Percentiles rank a stretch among this genome's conserved stretches.
phyloP scores from a whole-genome alignment of 2,113 vertebrate species.

The Perccottus glenii region DNA sequence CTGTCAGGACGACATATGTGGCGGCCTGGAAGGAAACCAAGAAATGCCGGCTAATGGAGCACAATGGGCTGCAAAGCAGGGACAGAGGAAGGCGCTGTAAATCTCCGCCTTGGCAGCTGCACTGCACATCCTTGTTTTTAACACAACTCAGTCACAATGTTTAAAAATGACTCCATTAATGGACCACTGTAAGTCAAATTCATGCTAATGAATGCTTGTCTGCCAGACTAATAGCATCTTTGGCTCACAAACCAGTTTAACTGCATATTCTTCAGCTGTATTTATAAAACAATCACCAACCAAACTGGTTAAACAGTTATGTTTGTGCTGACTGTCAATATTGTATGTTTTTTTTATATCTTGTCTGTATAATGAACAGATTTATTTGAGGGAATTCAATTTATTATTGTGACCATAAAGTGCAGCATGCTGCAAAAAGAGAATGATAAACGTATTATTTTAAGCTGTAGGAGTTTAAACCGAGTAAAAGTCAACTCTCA shows the following conservation, averaged over 20 bases:
- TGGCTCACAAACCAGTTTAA: neutral
- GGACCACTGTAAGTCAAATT: neutral
- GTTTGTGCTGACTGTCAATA: neutral
- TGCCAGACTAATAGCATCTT: neutral
- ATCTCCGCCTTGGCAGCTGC: conserved; percentile 9
- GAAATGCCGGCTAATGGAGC: neutral
- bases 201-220: neutral
- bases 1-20: conserved; percentile 42
- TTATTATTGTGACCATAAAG: neutral
- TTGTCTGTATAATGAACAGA: neutral
- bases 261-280: no score
- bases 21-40: conserved; percentile 26
- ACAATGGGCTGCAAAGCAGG: conserved; percentile 6
- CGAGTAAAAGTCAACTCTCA: neutral
- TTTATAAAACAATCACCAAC: no score
- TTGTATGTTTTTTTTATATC: neutral
- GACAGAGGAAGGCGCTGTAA: conserved; percentile 21
- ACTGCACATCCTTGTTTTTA: conserved; percentile 4
- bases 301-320: neutral
- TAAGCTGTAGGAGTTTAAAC: neutral
- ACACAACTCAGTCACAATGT: neutral
- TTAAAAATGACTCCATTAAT: conserved; percentile 10
- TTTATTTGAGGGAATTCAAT: neutral
- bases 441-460: neutral
- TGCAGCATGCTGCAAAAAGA: neutral